phyloP scores from a whole-genome alignment of 1,140 invertebrate species.

The Dolichoris vasculosae region DNA sequence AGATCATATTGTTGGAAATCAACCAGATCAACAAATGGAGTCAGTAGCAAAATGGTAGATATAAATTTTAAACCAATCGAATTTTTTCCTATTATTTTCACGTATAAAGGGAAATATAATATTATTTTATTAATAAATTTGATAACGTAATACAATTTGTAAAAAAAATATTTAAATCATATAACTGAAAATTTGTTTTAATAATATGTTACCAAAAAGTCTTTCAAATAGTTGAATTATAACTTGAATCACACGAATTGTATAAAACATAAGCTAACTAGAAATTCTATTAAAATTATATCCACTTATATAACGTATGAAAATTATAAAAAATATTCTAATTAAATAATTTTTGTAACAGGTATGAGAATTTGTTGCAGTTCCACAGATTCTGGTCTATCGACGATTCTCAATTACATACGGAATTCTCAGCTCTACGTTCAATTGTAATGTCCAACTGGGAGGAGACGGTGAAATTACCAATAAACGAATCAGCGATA shows the following conservation, averaged over 20 bases:
- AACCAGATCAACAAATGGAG: conserved; percentile 94
- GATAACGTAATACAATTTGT: too few species aligned
- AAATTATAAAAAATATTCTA: conserved; percentile 1
- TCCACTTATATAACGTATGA: not conserved
- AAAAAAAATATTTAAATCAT: too few species aligned
- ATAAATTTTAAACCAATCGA: not conserved
- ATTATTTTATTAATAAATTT: too few species aligned
- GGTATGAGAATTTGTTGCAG: conserved; percentile 93
- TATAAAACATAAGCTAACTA: not conserved
- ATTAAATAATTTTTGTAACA: conserved; percentile 60
- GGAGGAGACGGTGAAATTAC: conserved; percentile 98
- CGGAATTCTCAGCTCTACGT: conserved; percentile 95
- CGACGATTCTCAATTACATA: conserved; percentile 96
- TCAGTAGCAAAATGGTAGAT: conserved; percentile 86
- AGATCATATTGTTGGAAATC: conserved; percentile 98
- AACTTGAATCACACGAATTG: too few species aligned
- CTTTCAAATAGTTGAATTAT: too few species aligned
- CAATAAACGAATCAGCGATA: conserved; percentile 98
- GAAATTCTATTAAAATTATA: not conserved
- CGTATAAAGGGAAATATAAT: too few species aligned
- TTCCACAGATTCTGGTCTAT: conserved; percentile 99
- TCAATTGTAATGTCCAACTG: conserved; percentile 98
- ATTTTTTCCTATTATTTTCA: too few species aligned
- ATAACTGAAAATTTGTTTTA: too few species aligned
- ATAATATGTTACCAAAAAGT: too few species aligned